A percentile compares a stretch with the other conserved stretches of the same genome.
Evolutionary conservation across 2,113 vertebrate species (phyloP).

Genomic region (Chaetops frenatus): DNA sequence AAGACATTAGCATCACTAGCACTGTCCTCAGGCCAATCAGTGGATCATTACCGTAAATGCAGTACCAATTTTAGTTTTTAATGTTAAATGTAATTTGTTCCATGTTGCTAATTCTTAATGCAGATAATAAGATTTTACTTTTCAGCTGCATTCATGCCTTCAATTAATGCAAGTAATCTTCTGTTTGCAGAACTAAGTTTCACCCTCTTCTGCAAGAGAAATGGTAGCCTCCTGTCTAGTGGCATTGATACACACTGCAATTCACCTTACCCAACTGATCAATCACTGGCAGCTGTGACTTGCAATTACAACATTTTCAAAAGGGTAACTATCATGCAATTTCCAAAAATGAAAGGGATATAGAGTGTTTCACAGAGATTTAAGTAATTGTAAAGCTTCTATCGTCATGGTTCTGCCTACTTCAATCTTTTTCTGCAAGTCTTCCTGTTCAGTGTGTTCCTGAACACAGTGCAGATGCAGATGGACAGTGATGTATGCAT

Average conservation of each 20-base stretch:
- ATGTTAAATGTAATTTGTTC: not conserved
- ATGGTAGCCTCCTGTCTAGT: not conserved
- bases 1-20: not conserved
- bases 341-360: not conserved
- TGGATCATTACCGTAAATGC: not conserved
- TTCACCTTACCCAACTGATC: not conserved
- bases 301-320: not conserved
- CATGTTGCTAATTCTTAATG: not conserved
- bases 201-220: not conserved
- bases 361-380: not conserved
- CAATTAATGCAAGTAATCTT: constrained; percentile 10
- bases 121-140: constrained; percentile 36
- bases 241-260: not conserved
- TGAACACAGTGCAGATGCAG: not conserved
- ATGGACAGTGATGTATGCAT: not conserved
- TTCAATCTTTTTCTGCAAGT: not conserved
- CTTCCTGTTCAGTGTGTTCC: not conserved
- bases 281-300: not conserved
- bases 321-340: not conserved
- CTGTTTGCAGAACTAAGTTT: not conserved
- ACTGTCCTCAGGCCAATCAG: not conserved
- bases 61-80: not conserved
- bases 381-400: not conserved
- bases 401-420: not conserved
- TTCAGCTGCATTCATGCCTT: not conserved